Base-by-base conservation (phyloP, 2,113 vertebrate genomes). In the Paraplagusia blochii region DNA sequence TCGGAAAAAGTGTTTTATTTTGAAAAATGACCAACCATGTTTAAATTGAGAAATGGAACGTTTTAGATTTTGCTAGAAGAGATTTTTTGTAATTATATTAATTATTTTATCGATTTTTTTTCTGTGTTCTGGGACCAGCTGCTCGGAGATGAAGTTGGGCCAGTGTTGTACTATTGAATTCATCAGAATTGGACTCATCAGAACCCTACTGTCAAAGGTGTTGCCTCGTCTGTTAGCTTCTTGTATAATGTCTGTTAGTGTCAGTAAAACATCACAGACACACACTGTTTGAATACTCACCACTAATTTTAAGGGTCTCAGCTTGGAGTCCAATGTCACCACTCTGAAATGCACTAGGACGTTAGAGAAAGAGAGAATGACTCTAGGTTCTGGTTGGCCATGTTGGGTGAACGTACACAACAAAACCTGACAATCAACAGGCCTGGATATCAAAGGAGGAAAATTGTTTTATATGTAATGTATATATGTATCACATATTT, bases 321-420 rank as follows among this genome's bases (percentile, higher is more conserved):
- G 17, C 9, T 51, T 62, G 3, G 53, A 43, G 62, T 85, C 77
- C 29, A 88, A 14, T 4, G 79, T 60, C 3, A 88, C 4, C 2
- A 86, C 74, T 69, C 86, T 69, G 58, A 88, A 88, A 13, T 80
- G 19, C 16, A 88, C 86, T 88, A 44, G 42, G 42, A 63, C 48
- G 48, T 11, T 1, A 40, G n/a, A 40, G 1, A 66, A n/a, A 54
- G 17, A 63, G 1, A 34, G 16, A 14, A 22, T 1, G 11, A 12
- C 38, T 18, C 22, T 1, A 44, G 43, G 29, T 5, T 29, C 22
- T 29, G 10, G 4, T 40, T n/a, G n/a, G n/a, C n/a, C n/a, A n/a
- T n/a, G n/a, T n/a, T n/a, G n/a, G n/a, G n/a, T n/a, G n/a, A n/a
- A n/a, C n/a, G n/a, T n/a, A n/a, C 38, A 40, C 5, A 13, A 12